phyloP scores from a whole-genome alignment of 2,113 vertebrate genomes.

The Melanostigma gelatinosum region DNA sequence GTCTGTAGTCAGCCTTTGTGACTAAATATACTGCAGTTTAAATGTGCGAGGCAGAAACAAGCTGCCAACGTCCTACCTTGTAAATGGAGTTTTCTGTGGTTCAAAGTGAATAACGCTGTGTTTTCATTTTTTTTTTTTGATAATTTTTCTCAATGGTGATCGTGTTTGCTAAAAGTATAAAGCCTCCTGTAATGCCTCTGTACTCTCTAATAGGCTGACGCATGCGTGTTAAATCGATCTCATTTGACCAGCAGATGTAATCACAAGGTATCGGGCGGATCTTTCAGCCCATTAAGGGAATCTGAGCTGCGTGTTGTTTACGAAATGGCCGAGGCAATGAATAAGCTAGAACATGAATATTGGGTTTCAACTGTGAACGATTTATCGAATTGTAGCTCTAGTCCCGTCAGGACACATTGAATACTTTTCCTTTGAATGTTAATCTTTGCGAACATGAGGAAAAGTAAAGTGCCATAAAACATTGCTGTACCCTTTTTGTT shows the following conservation, averaged over 20 bases:
- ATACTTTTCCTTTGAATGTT: conserved; percentile 73
- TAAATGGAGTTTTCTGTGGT: conserved; percentile 66
- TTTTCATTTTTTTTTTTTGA: conserved; percentile 23
- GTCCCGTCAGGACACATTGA: conserved; percentile 26
- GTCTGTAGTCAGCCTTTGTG: conserved; percentile 53
- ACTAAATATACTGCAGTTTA: conserved; percentile 54
- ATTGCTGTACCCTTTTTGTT: conserved; percentile 3
- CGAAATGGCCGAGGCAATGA: conserved; percentile 13
- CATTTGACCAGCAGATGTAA: conserved; percentile 36
- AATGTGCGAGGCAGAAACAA: conserved; percentile 58
- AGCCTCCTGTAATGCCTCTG: conserved; percentile 57
- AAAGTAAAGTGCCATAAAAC: conserved; percentile 64
- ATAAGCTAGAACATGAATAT: conserved; percentile 23
- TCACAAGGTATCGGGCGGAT: neutral
- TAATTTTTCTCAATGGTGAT: conserved; percentile 49
- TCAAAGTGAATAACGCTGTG: conserved; percentile 60
- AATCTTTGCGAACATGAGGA: conserved; percentile 57
- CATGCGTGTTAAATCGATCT: conserved; percentile 64
- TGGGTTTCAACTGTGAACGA: conserved; percentile 54
- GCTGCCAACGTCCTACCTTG: conserved; percentile 57
- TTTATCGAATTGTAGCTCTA: conserved; percentile 29
- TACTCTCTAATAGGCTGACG: conserved; percentile 58
- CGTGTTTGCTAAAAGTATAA: conserved; percentile 61
- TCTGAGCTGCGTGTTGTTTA: conserved; percentile 20
- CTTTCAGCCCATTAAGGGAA: conserved; percentile 39